Percentiles rank a stretch among this genome's conserved stretches.
Evolutionary conservation across 1,140 invertebrate genomes (phyloP).

Genomic region (Physella acuta): DNA sequence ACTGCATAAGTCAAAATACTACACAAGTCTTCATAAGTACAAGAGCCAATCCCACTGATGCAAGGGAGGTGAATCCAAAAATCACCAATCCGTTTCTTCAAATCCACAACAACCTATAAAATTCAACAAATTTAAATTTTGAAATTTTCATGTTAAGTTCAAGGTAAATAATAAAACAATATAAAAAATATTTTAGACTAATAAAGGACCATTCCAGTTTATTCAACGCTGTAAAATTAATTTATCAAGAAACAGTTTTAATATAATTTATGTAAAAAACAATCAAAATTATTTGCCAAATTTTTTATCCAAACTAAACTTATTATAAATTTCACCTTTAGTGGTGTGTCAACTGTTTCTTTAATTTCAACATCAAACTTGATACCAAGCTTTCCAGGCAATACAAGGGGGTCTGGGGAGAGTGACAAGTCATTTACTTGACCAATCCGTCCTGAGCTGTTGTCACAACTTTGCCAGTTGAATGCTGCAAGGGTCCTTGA

Average conservation of each 20-base stretch:
- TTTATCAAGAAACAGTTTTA: background rate
- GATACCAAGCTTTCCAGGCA: constrained; percentile 7
- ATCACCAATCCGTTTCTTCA: constrained; percentile 33
- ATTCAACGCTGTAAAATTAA: background rate
- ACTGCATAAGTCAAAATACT: constrained; percentile 26
- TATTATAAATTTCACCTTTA: constrained; percentile 12
- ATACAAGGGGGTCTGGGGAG: constrained; percentile 6
- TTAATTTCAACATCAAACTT: background rate
- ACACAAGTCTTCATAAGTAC: constrained; percentile 42
- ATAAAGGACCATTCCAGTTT: background rate
- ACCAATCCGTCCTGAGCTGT: background rate
- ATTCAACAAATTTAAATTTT: background rate
- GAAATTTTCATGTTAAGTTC: background rate
- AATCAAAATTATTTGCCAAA: background rate
- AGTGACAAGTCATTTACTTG: background rate
- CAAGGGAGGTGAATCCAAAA: constrained; percentile 42
- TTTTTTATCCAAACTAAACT: background rate
- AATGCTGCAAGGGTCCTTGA: background rate
- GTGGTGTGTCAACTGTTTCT: constrained; percentile 6
- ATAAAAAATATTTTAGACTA: background rate
- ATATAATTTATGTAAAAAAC: background rate
- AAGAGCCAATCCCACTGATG: constrained; percentile 42
- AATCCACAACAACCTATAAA: constrained; percentile 31
- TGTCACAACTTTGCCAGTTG: constrained; percentile 13
- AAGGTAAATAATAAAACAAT: background rate